Evolutionary conservation across 1,140 invertebrate species (phyloP).

Genomic region (Cheumatopsyche charites): DNA sequence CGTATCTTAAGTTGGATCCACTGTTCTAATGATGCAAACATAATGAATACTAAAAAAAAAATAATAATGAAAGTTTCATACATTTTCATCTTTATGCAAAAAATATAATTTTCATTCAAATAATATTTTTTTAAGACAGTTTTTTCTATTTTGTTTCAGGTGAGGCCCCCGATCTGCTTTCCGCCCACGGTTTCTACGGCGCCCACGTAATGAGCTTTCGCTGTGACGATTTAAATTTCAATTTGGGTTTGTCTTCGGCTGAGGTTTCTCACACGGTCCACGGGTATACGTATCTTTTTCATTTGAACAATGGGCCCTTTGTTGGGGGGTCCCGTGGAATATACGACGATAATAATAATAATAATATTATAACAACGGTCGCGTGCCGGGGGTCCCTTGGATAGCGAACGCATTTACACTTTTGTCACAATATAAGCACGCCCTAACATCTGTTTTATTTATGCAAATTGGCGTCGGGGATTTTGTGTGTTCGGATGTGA

Average conservation of each 20-base stretch:
- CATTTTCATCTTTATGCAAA: too few relatives aligned
- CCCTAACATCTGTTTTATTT: slow-evolving; percentile 27
- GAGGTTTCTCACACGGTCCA: slow-evolving; percentile 2
- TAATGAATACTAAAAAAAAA: too few relatives aligned
- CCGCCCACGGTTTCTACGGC: neutral
- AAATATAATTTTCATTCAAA: too few relatives aligned
- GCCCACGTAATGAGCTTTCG: slow-evolving; percentile 34
- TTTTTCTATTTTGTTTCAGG: slow-evolving; percentile 18
- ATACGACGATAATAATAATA: too few relatives aligned
- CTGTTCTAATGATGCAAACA: too few relatives aligned
- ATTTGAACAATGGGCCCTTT: slow-evolving; percentile 32
- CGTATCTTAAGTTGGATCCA: too few relatives aligned
- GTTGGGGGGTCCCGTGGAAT: slow-evolving; percentile 2
- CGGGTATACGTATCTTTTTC: slow-evolving; percentile 13
- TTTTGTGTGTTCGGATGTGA: neutral
- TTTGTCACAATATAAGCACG: slow-evolving; percentile 17
- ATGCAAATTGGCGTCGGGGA: neutral
- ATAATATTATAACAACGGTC: slow-evolving; percentile 13
- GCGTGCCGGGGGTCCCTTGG: neutral
- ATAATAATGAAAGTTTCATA: too few relatives aligned
- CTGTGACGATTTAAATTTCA: slow-evolving; percentile 37
- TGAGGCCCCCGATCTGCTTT: slow-evolving; percentile 1
- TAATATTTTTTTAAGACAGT: too few relatives aligned
- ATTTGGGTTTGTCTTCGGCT: slow-evolving; percentile 28
- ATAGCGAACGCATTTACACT: slow-evolving; percentile 25